Evolutionary conservation across 2,113 vertebrate species (phyloP).

Genomic region (Chaetorhynchus papuensis): DNA sequence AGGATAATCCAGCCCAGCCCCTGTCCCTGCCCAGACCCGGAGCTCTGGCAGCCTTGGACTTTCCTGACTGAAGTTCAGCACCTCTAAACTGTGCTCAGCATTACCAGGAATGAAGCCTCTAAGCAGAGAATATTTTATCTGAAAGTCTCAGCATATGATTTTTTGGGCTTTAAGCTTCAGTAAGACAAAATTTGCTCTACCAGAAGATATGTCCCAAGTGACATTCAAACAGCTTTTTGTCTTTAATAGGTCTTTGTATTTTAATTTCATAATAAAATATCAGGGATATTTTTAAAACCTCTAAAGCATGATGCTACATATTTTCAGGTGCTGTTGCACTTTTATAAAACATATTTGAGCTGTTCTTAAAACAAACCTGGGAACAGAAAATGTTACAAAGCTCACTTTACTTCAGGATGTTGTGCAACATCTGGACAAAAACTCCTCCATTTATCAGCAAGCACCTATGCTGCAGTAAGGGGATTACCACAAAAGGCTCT

Average conservation of each 20-base stretch:
- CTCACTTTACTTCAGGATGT: neutral
- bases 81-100: neutral
- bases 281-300: neutral
- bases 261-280: neutral
- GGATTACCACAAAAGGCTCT: neutral
- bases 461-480: neutral
- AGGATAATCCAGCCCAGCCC: neutral
- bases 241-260: neutral
- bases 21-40: neutral
- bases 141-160: neutral
- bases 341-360: neutral
- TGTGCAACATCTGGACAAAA: conserved; percentile 23
- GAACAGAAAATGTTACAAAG: neutral
- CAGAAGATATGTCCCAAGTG: neutral
- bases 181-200: neutral
- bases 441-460: neutral
- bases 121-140: neutral
- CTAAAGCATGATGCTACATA: neutral
- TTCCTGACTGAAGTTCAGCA: neutral
- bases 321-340: neutral
- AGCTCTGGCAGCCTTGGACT: neutral
- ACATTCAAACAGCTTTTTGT: neutral
- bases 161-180: neutral
- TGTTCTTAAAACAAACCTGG: conserved; percentile 23
- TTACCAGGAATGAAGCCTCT: neutral